Evolutionary conservation across 2,797 vertebrate genomes (phyloP), one percentile per base, ranked within the genome.

Genomic region (Setipinna tenuifilis): DNA sequence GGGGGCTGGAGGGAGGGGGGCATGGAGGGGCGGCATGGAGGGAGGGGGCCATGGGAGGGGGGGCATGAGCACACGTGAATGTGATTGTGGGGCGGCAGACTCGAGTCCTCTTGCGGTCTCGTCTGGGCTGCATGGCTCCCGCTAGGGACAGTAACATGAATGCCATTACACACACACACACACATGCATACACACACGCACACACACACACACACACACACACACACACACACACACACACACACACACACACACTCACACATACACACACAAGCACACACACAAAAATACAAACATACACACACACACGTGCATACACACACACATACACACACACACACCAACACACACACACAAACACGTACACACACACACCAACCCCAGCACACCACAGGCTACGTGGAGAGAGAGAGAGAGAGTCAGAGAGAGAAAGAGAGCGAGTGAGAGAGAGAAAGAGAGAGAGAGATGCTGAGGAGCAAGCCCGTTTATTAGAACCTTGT

Each of bases 201-300:
- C 9, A 10, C 78, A 35, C 78, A 50, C 71, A 81, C 68, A 59
- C 12, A 68, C 10, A 23, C 41, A 71, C 71, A 84, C 46, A 80
- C 23, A 25, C 46, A 80, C 58, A 65, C 57, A 85, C 17, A 82
- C 57, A 85, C 28, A 85, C 25, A 59, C 12, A 62, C 28, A 41
- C 59, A 62, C 82, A 62, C 25, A 35, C 83, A 84, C 62, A 75
- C 57, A 82, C 57, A 85, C 80, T 61, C 21, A 85, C 17, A 81
- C 75, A 85, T 21, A 82, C 35, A 82, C 84, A 85, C 41, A 65
- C 80, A 85, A 75, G 62, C 80, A 48, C 46, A 48, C 46, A 48
- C 10, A 48, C 46, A 82, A 21, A 68, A 54, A 48, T 1, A 68
- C n/a, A 21, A 11, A 62, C 28, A 65, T 5, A 28, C 12, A 48